Evolutionary conservation across 2,888 invertebrate genomes (phyloP).

Genomic region (Troides aeacus): DNA sequence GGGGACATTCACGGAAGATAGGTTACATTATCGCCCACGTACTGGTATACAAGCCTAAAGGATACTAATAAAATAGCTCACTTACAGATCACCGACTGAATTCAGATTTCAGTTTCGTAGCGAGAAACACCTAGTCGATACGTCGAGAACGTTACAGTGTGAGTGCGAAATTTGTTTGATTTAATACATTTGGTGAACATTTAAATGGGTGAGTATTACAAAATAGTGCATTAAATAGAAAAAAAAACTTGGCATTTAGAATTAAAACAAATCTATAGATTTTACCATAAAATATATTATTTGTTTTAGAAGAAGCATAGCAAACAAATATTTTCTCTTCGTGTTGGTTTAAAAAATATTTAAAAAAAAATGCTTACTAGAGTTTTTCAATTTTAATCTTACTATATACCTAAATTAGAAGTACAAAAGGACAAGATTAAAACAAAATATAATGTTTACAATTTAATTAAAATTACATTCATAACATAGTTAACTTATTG

Average conservation of each 20-base stretch:
- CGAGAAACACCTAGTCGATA: conserved; percentile 18
- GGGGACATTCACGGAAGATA: background rate
- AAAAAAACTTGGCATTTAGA: too few species aligned
- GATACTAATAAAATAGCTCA: conserved; percentile 29
- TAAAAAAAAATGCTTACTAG: too few species aligned
- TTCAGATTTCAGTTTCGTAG: conserved; percentile 29
- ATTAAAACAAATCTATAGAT: background rate
- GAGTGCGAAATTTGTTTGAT: background rate
- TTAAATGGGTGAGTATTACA: background rate
- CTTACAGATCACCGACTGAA: conserved; percentile 28
- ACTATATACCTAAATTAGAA: too few species aligned
- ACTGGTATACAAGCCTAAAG: conserved; percentile 16
- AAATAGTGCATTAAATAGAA: background rate
- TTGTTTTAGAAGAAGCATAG: too few species aligned
- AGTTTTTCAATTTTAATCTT: too few species aligned
- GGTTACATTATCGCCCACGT: conserved; percentile 21
- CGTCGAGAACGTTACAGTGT: background rate
- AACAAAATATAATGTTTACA: too few species aligned
- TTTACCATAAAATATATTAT: too few species aligned
- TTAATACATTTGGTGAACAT: background rate
- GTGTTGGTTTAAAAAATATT: too few species aligned
- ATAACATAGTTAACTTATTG: too few species aligned
- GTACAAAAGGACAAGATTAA: too few species aligned
- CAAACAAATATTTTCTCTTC: too few species aligned
- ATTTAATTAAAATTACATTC: too few species aligned